Conservation (phyloP, 2,888 invertebrate genomes). For the Chloromyia formosa region DNA sequence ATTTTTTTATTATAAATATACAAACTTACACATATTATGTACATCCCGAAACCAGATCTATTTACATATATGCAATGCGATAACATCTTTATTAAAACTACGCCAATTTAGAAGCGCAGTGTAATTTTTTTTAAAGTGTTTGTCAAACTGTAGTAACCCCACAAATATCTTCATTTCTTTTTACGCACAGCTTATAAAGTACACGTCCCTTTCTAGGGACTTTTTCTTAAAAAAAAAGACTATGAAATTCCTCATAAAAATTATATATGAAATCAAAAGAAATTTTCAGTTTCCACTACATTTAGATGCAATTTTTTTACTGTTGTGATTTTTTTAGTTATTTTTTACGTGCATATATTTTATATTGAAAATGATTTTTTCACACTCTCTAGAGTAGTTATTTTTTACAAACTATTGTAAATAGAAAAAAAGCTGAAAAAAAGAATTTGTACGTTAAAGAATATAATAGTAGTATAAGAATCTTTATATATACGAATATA, state of each 20-base stretch:
- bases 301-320: slow-evolving; percentile 41
- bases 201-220: not conserved
- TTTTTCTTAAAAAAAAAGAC: not conserved
- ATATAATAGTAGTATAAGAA: slow-evolving; percentile 13
- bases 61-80: no score
- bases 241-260: not conserved
- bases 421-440: slow-evolving; percentile 27
- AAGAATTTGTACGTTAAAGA: slow-evolving; percentile 30
- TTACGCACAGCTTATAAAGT: slow-evolving; percentile 9
- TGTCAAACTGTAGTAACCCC: no score
- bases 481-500: slow-evolving; percentile 1
- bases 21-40: no score
- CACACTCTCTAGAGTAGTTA: slow-evolving; percentile 23
- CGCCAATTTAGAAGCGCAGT: no score
- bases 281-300: slow-evolving; percentile 21
- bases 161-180: not conserved
- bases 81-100: no score
- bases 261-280: slow-evolving; percentile 38
- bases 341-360: slow-evolving; percentile 36
- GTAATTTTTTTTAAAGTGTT: no score
- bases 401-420: slow-evolving; percentile 9
- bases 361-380: slow-evolving; percentile 29
- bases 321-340: slow-evolving; percentile 43
- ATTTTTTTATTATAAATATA: no score
- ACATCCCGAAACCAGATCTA: no score